Conservation (phyloP, 2,797 vertebrate species). For the Coranthus polyacanthus region DNA sequence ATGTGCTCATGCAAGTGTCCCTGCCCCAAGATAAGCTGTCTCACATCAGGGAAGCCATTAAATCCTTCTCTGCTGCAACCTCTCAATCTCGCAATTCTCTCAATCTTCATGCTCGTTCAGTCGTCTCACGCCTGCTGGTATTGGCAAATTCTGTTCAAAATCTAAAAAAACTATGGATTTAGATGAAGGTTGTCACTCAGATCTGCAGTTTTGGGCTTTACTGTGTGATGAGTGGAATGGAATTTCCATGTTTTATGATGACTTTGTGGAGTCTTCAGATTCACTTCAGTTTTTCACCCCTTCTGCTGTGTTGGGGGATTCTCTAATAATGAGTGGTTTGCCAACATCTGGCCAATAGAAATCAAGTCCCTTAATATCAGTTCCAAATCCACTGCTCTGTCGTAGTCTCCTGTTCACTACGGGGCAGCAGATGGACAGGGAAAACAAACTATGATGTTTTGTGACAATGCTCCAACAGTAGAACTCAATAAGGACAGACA, state of each 20-base stretch:
- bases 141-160: not conserved
- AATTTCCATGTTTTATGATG: not conserved
- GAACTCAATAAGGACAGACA: too few relatives aligned
- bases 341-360: not conserved
- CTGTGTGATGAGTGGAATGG: not conserved
- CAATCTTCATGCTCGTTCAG: not conserved
- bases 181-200: not conserved
- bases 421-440: too few relatives aligned
- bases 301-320: not conserved
- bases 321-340: not conserved
- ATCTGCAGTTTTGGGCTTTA: not conserved
- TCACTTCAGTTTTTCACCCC: not conserved
- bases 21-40: not conserved
- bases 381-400: too few relatives aligned
- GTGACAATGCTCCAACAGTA: too few relatives aligned
- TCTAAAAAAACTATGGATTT: not conserved
- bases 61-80: not conserved
- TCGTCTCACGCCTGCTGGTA: not conserved
- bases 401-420: too few relatives aligned
- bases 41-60: not conserved
- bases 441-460: too few relatives aligned
- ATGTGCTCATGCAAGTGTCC: not conserved
- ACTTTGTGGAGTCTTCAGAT: not conserved
- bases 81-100: not conserved
- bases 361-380: not conserved